phyloP scores from a whole-genome alignment of 2,888 invertebrate species.

The Allolobophora icterica region DNA sequence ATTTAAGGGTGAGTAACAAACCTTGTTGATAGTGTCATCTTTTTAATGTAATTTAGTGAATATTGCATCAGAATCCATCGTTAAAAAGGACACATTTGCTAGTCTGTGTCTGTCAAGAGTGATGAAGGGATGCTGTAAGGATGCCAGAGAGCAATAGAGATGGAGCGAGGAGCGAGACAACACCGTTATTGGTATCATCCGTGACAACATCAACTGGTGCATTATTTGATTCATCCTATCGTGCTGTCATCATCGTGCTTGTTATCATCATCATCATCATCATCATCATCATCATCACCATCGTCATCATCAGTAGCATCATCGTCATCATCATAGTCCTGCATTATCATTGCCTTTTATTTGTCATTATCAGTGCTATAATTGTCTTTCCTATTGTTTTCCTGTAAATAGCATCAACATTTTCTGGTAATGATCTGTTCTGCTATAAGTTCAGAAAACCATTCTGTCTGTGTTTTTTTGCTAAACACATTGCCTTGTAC shows the following conservation, averaged over 20 bases:
- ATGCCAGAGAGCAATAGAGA: too few relatives aligned
- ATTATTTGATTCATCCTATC: too few relatives aligned
- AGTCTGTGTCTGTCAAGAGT: neutral
- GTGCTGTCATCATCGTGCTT: too few relatives aligned
- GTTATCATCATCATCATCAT: too few relatives aligned
- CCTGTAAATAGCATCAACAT: neutral
- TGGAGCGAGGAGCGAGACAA: too few relatives aligned
- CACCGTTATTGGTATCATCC: neutral
- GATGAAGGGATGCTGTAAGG: too few relatives aligned
- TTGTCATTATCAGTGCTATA: neutral
- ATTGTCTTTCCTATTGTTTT: neutral
- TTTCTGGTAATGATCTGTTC: neutral
- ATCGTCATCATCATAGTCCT: too few relatives aligned
- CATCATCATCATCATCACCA: neutral
- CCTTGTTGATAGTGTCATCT: neutral
- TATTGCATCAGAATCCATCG: neutral
- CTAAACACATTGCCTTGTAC: too few relatives aligned
- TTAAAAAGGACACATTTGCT: neutral
- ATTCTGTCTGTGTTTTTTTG: too few relatives aligned
- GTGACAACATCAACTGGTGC: too few relatives aligned
- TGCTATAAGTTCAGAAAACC: too few relatives aligned
- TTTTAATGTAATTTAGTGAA: neutral
- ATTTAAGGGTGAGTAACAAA: neutral
- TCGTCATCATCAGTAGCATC: neutral
- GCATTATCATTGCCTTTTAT: neutral